Base-by-base conservation (phyloP, 2,888 invertebrate species). In the Petrolisthes cinctipes region DNA sequence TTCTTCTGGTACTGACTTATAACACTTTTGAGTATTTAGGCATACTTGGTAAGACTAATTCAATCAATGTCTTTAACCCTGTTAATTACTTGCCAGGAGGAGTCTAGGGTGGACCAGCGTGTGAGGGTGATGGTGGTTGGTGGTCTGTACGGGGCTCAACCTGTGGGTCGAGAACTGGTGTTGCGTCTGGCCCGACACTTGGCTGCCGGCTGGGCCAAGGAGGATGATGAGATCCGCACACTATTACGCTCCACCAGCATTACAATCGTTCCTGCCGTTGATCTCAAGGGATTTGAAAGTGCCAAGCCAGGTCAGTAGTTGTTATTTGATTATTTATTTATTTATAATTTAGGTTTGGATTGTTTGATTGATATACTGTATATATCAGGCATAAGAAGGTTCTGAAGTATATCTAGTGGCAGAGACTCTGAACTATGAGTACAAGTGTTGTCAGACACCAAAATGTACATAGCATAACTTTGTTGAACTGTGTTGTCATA, bases 141-240 rank as follows among this genome's bases (percentile, higher is more conserved):
- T 90, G 97, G 97, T 84, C 93, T 97, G 83, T 97, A 95, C 92
- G 96, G 95, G 0, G 95, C 96, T 0, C 96, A 98, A 92, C 96
- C 97, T 0, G 93, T 96, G 20, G 97, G 97, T 0, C 95, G 97
- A 85, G 98, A 98, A 93, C 94, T 98, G 89, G 93, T 96, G 0
- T 92, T 97, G 0, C 95, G 97, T 93, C 94, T 98, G 91, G 96
- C 96, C 0, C 94, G 90, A 51, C 91, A 91, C 78, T 83, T 91
- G 66, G 89, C 85, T 4, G 82, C 83, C 37, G 91, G 89, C 53
- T 92, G 92, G 84, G 93, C 94, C 78, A 94, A 95, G 84, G 95
- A 95, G 54, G 95, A 97, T 91, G 95, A 95, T 0, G 92, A 94
- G 0, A 95, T 96, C 90, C 92, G 94, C 73, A 93, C 93, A 37